These are phyloP conservation scores for Echeneis naucrates DNA, from an alignment of 2,797 vertebrate species.

Conservation along the genomic window DNA sequence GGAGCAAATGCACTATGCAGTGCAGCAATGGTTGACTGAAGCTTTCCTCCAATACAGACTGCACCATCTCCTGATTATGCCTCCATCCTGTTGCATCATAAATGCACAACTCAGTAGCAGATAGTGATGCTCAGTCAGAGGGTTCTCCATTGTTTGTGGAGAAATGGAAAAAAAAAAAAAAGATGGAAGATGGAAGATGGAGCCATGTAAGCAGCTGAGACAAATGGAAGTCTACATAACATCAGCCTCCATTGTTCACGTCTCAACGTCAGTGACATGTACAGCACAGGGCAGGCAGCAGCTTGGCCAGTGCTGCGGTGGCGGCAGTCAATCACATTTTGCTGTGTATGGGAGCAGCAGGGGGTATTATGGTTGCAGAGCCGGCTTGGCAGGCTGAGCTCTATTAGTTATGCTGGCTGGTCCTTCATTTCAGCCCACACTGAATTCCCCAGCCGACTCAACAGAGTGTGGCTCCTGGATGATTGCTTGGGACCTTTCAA, in stretches of 20 bases:
- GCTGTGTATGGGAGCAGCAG: constrained; percentile 34
- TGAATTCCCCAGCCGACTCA: constrained; percentile 68
- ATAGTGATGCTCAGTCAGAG: not conserved
- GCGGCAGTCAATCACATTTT: constrained; percentile 46
- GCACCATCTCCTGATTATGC: no score
- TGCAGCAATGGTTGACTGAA: no score
- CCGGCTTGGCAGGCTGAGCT: constrained; percentile 40
- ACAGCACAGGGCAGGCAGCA: not conserved
- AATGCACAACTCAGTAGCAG: not conserved
- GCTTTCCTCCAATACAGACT: no score
- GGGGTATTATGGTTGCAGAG: constrained; percentile 25
- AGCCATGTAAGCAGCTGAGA: not conserved
- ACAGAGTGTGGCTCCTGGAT: constrained; percentile 55
- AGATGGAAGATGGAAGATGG: no score
- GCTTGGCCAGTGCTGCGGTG: not conserved
- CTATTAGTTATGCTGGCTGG: constrained; percentile 56
- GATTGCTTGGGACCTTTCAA: constrained; percentile 79
- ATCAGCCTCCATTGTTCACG: not conserved
- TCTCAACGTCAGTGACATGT: constrained; percentile 23
- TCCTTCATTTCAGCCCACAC: constrained; percentile 59
- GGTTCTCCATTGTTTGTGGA: not conserved
- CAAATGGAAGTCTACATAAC: not conserved
- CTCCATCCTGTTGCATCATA: no score
- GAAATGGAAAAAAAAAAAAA: not conserved
- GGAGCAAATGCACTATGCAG: no score